A percentile compares a stretch with the other conserved stretches of the same genome.
phyloP scores from a whole-genome alignment of 2,888 invertebrate species.

The Griposia aprilina region DNA sequence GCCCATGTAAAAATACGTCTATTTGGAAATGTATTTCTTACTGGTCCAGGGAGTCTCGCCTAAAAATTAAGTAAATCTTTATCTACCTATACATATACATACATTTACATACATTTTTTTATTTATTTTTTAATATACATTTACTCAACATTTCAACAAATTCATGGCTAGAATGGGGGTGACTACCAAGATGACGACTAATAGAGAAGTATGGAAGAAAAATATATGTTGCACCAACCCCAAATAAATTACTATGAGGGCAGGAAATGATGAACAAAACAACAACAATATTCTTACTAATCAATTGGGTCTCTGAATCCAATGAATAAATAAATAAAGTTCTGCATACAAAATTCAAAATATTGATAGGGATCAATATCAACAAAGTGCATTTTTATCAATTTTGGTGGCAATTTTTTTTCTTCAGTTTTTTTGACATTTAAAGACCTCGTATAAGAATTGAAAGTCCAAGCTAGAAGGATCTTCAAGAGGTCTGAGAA shows the following conservation, averaged over 20 bases:
- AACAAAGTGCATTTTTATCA: not conserved
- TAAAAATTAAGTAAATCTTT: slow-evolving; percentile 37
- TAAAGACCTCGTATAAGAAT: not conserved
- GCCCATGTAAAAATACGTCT: slow-evolving; percentile 71
- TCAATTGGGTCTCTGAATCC: not conserved
- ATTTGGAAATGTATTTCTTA: slow-evolving; percentile 69
- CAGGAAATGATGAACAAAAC: not conserved
- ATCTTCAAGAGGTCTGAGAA: too few species aligned
- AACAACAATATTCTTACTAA: not conserved
- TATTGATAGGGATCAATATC: slow-evolving; percentile 3
- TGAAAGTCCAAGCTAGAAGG: not conserved
- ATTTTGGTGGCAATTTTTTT: not conserved
- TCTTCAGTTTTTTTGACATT: not conserved
- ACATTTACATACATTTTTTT: too few species aligned
- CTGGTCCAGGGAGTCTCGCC: slow-evolving; percentile 67
- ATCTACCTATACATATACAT: not conserved
- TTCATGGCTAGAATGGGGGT: not conserved
- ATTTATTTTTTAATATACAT: too few species aligned
- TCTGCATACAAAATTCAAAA: not conserved
- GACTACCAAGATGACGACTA: not conserved
- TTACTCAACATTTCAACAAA: not conserved
- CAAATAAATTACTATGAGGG: not conserved
- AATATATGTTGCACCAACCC: not conserved
- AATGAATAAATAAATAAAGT: not conserved
- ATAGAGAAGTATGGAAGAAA: not conserved